Percentiles rank a stretch among this genome's conserved stretches.
These are phyloP conservation scores for Ceratina japonica DNA, from an alignment of 1,140 invertebrate species.

Conservation along the genomic window DNA sequence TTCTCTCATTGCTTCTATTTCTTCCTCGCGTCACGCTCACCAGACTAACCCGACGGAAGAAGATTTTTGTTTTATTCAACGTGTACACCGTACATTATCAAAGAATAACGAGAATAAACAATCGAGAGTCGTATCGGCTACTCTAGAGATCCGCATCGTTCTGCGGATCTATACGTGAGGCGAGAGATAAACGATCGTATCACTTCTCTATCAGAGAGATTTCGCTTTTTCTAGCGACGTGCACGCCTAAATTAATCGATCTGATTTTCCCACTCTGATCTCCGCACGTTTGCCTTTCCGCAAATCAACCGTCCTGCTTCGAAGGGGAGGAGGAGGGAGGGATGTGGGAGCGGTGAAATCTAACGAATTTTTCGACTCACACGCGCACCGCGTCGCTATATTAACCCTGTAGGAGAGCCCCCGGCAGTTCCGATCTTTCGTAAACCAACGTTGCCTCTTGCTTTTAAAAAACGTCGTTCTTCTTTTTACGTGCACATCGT, in stretches of 20 bases:
- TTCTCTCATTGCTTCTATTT: constrained; percentile 10
- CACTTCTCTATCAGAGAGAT: constrained; percentile 8
- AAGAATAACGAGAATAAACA: constrained; percentile 45
- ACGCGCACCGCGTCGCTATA: constrained; percentile 9
- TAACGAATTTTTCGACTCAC: too few species aligned
- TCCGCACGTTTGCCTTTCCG: neutral
- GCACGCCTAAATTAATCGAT: constrained; percentile 20
- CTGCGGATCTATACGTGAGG: neutral
- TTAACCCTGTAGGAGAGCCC: constrained; percentile 14
- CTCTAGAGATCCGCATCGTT: constrained; percentile 26
- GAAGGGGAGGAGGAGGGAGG: constrained; percentile 12
- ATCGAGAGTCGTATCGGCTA: constrained; percentile 35
- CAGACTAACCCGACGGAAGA: constrained; percentile 30
- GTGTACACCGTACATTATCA: constrained; percentile 11
- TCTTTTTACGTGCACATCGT: constrained; percentile 46
- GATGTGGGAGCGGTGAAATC: constrained; percentile 2
- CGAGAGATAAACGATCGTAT: constrained; percentile 1
- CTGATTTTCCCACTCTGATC: neutral
- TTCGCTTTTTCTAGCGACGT: constrained; percentile 17
- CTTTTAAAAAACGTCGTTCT: constrained; percentile 14
- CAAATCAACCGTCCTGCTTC: constrained; percentile 24
- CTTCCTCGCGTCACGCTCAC: neutral
- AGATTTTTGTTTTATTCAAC: neutral
- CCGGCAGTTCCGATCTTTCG: constrained; percentile 16
- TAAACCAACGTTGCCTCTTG: constrained; percentile 22